Evolutionary conservation across 1,140 invertebrate species (phyloP).

Genomic region (Bombus affinis): DNA sequence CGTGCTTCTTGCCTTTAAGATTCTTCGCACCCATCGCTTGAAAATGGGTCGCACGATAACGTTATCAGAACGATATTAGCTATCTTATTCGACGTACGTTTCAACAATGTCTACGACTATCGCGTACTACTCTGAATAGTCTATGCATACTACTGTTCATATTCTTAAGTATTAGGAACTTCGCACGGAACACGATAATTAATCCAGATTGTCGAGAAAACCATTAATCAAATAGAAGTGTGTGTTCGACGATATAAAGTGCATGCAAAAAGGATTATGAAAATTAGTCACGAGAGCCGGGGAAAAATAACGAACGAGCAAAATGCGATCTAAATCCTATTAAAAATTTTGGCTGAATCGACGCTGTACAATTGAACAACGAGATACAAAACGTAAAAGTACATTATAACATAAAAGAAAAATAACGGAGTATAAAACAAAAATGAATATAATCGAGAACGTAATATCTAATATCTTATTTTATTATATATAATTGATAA

Average conservation of each 20-base stretch:
- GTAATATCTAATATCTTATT: too few species aligned
- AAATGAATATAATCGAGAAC: too few species aligned
- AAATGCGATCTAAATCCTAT: neutral
- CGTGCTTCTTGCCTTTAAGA: neutral
- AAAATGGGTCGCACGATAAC: constrained; percentile 28
- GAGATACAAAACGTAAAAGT: too few species aligned
- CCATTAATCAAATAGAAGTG: neutral
- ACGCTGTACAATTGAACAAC: too few species aligned
- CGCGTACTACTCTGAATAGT: neutral
- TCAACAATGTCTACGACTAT: neutral
- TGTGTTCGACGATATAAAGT: neutral
- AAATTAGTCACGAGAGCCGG: neutral
- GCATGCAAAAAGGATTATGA: neutral
- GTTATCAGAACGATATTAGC: neutral
- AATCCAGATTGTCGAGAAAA: neutral
- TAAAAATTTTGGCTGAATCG: too few species aligned
- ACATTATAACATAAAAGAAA: too few species aligned
- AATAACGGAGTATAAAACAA: too few species aligned
- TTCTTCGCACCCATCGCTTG: neutral
- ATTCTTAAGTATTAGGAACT: too few species aligned
- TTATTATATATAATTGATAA: too few species aligned
- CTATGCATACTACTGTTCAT: too few species aligned
- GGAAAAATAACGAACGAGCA: neutral
- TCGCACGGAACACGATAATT: neutral
- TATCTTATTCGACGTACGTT: neutral